Base-by-base conservation (phyloP, 2,113 vertebrate genomes). In the Apaloderma vittatum region DNA sequence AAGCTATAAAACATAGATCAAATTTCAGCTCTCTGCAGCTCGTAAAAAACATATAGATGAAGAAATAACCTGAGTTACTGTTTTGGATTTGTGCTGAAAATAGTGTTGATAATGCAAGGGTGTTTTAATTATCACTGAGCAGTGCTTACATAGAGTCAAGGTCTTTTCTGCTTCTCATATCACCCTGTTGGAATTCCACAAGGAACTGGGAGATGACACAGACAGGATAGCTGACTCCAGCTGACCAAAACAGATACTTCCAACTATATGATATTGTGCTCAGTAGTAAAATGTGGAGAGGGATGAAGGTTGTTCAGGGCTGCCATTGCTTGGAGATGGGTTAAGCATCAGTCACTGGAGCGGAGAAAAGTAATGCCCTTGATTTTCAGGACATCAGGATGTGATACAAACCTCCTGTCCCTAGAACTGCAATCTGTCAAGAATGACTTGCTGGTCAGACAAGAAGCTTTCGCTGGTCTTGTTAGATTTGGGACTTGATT, bases 181-280 rank as follows among this genome's bases (percentile, higher is more conserved):
- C 14, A 8, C 19, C 24, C 65, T 11, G 48, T 32, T 68, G 6
- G 21, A 5, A 9, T 4, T 63, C 8, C 19, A n/a, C 15, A 7
- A 43, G 45, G 6, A 67, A 1, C 0, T 68, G 37, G 19, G 27
- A 71, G 11, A 13, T 30, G 14, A 49, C n/a, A 23, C 21, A 49
- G 21, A 15, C 7, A 5, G 21, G 21, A 58, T 52, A 74, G 27
- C 7, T 71, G 66, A 45, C 16, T 21, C 13, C 46, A 55, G 12
- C 0, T 76, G 49, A 62, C 52, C 40, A 57, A 51, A 61, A 40
- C 27, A 19, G 32, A 20, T 36, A 30, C 23, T 11, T 58, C 18
- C 27, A 3, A 51, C 9, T 11, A 3, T 32, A 11, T 5, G 16
- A 7, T 3, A 3, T 61, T 12, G 6, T 37, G 4, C 8, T 78